These are phyloP conservation scores for Diloba caeruleocephala DNA, from an alignment of 2,888 invertebrate species.

Conservation along the genomic window DNA sequence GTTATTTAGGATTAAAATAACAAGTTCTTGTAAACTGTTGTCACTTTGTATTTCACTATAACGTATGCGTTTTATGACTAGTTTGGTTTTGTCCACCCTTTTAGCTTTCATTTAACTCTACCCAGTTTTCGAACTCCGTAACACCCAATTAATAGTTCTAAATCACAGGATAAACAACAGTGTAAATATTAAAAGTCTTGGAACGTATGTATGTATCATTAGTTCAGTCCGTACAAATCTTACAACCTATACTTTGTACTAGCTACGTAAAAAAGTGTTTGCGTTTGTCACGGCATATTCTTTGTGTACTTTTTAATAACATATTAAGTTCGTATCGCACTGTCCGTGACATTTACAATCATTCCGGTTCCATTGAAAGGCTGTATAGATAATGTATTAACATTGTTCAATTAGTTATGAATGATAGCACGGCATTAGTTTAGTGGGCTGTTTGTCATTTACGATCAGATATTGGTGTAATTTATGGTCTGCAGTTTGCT, in stretches of 20 bases:
- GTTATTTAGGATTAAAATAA: too few relatives aligned
- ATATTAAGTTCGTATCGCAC: conserved; percentile 22
- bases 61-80: too few relatives aligned
- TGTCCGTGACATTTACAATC: conserved; percentile 43
- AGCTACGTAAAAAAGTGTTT: background rate
- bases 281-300: conserved; percentile 44
- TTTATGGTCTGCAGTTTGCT: conserved; percentile 1
- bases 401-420: conserved; percentile 52
- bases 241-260: conserved; percentile 15
- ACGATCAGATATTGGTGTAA: conserved; percentile 9
- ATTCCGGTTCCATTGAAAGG: conserved; percentile 37
- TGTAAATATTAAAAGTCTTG: too few relatives aligned
- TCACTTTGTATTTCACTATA: too few relatives aligned
- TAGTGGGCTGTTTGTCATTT: conserved; percentile 12
- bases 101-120: too few relatives aligned
- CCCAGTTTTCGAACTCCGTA: too few relatives aligned
- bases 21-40: too few relatives aligned
- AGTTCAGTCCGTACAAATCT: background rate
- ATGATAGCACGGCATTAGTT: conserved; percentile 16
- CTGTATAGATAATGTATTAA: conserved; percentile 38
- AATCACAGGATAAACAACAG: too few relatives aligned
- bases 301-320: conserved; percentile 36
- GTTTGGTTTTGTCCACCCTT: too few relatives aligned
- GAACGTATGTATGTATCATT: background rate
- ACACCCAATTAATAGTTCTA: too few relatives aligned